Conservation (phyloP, 1,140 invertebrate genomes). For the Drosophila simulans region DNA sequence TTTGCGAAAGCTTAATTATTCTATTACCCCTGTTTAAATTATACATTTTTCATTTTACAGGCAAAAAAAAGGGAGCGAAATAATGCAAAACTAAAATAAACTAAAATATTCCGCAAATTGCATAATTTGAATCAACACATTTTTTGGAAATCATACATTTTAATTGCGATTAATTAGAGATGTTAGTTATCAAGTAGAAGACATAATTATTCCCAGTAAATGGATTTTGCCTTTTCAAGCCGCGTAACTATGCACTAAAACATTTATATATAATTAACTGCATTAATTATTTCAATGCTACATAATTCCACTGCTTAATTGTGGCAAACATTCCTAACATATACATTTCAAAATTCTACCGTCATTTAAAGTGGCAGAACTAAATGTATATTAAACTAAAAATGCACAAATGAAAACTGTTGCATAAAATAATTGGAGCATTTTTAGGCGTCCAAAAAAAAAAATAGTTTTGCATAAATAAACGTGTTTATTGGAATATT, state of each 20-base stretch:
- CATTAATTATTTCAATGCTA: background rate
- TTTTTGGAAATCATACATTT: constrained; percentile 42
- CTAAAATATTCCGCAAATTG: constrained; percentile 31
- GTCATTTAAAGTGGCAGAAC: background rate
- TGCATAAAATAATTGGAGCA: constrained; percentile 45
- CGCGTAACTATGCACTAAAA: background rate
- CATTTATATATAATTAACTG: background rate
- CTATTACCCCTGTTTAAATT: constrained; percentile 44
- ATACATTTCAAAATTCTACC: constrained; percentile 9
- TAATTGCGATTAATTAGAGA: constrained; percentile 63
- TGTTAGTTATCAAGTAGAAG: background rate
- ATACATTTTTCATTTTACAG: constrained; percentile 13
- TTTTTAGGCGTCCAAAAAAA: constrained; percentile 18
- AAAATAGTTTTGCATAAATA: constrained; percentile 9
- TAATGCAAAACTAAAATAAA: constrained; percentile 1
- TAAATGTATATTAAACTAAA: constrained; percentile 16
- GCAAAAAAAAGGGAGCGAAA: background rate
- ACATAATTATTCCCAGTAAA: background rate
- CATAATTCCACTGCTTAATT: no score
- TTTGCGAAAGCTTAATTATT: constrained; percentile 68
- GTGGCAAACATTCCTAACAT: background rate
- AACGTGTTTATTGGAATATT: constrained; percentile 33
- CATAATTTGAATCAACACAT: constrained; percentile 33
- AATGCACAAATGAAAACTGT: constrained; percentile 39
- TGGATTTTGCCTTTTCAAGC: no score